phyloP scores from a whole-genome alignment of 2,797 vertebrate genomes.

The Falco peregrinus region DNA sequence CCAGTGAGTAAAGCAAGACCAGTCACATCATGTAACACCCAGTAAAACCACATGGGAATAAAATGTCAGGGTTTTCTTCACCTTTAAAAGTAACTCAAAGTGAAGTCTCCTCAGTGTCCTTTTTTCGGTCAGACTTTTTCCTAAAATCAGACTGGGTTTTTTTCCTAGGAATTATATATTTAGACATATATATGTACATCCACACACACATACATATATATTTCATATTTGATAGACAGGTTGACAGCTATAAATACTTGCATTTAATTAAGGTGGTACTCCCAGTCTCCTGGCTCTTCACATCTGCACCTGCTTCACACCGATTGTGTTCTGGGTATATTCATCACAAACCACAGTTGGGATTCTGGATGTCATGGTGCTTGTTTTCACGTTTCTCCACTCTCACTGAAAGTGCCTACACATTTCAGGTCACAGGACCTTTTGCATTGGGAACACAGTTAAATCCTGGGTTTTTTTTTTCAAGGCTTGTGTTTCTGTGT shows the following conservation, averaged over 20 bases:
- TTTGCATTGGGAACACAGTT: not conserved
- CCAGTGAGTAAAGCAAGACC: not conserved
- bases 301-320: not conserved
- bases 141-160: not conserved
- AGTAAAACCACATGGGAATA: not conserved
- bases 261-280: not conserved
- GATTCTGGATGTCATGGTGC: not conserved
- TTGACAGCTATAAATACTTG: not conserved
- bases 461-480: not conserved
- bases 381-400: rapidly evolving
- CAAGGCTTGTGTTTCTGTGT: not conserved
- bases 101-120: not conserved
- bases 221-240: not conserved
- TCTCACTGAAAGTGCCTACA: not conserved
- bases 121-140: not conserved
- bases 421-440: not conserved
- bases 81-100: not conserved
- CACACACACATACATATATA: not conserved
- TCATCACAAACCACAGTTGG: not conserved
- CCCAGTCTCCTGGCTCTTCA: not conserved
- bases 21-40: not conserved
- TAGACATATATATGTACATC: not conserved
- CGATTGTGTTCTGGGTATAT: not conserved
- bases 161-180: not conserved
- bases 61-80: not conserved